Evolutionary conservation across 2,888 invertebrate genomes (phyloP).

Genomic region (Chymomyza fuscimana): DNA sequence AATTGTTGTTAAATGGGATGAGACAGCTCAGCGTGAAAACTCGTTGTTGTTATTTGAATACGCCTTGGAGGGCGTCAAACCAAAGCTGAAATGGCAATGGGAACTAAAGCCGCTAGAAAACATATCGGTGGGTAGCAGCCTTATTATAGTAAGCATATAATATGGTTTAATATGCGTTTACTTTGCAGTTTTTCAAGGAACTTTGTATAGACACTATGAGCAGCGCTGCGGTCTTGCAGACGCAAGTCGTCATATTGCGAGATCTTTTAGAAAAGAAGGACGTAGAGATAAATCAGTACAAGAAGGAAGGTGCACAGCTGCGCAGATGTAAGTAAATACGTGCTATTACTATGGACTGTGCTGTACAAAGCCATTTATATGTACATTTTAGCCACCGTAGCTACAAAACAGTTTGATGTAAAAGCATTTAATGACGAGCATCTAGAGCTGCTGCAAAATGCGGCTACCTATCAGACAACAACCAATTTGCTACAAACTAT

Average conservation of each 20-base stretch:
- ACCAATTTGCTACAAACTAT: not conserved
- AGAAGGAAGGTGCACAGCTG: slow-evolving; percentile 67
- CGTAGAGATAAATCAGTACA: slow-evolving; percentile 73
- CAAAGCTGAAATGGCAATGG: slow-evolving; percentile 69
- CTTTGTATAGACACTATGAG: slow-evolving; percentile 54
- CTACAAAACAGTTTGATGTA: slow-evolving; percentile 60
- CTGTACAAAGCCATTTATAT: not conserved
- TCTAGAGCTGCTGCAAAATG: slow-evolving; percentile 26
- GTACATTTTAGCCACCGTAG: slow-evolving; percentile 61
- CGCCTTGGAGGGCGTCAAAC: slow-evolving; percentile 54
- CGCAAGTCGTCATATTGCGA: slow-evolving; percentile 55
- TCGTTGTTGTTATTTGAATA: slow-evolving; percentile 64
- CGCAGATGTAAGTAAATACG: slow-evolving; percentile 68
- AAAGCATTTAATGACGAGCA: slow-evolving; percentile 42
- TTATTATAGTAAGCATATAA: not conserved
- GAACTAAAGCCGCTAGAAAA: slow-evolving; percentile 26
- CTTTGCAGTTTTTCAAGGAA: slow-evolving; percentile 59
- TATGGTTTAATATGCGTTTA: not conserved
- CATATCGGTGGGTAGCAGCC: slow-evolving; percentile 21
- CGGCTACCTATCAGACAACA: slow-evolving; percentile 16
- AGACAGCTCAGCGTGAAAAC: not conserved
- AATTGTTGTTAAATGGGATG: slow-evolving; percentile 15
- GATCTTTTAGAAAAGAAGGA: slow-evolving; percentile 72
- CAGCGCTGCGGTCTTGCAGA: slow-evolving; percentile 43
- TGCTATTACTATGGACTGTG: not conserved